Evolutionary conservation across 2,113 vertebrate species (phyloP), one percentile per base, ranked within the genome.

Genomic region (Pagrus major): DNA sequence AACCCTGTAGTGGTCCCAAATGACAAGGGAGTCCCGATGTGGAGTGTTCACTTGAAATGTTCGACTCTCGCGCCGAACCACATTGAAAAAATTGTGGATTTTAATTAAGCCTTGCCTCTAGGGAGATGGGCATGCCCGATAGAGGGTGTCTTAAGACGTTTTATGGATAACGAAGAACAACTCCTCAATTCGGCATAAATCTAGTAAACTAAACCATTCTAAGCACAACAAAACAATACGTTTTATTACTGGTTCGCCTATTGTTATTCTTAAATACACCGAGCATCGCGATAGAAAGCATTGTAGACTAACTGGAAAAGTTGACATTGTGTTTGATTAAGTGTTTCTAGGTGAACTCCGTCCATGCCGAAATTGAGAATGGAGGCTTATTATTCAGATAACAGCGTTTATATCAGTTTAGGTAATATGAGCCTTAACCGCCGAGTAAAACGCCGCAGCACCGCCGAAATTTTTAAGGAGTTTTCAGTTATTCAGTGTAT

Each of bases 401-500:
- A 44, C 1, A 56, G 21, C 12, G 54, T 33, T 2, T 1, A 6
- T n/a, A 23, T 21, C 31, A 54, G 71, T 66, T 27, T 3, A 14
- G 14, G 33, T 29, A 3, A 42, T 0, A 58, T 52, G 70, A 69
- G 27, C 51, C 2, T 51, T 8, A 18, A 12, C 42, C 58, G 46
- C 55, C 41, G 11, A 63, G 46, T 23, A 12, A 76, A 81, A 80
- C 41, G 31, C 23, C 42, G 66, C 66, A 74, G 80, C 76, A 25
- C 31, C 14, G 37, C 29, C 27, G 54, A 16, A 31, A 54, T 85
- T 74, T 82, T 81, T 58, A 58, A 78, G 84, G 88, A 86, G 72
- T 89, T 88, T 86, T 72, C 77, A 75, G 71, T 63, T 72, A 58
- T n/a, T n/a, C n/a, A n/a, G n/a, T n/a, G n/a, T n/a, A n/a, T 76